phyloP scores from a whole-genome alignment of 2,797 vertebrate genomes.

The Anniella stebbinsi region DNA sequence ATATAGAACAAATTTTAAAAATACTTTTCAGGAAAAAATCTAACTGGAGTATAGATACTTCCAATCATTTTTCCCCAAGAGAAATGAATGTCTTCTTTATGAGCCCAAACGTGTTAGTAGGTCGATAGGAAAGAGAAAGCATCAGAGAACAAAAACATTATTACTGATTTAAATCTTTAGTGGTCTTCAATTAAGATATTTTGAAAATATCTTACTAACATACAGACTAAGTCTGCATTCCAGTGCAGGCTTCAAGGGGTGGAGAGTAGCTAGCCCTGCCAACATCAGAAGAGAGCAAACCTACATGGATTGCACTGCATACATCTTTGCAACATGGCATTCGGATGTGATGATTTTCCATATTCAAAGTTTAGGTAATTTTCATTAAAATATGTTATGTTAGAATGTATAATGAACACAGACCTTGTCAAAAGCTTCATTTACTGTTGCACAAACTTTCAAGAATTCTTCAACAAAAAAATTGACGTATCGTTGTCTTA shows the following conservation, averaged over 20 bases:
- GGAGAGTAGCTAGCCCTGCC: background rate
- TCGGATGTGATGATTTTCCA: background rate
- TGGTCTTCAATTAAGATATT: background rate
- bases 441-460: constrained; percentile 78
- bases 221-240: background rate
- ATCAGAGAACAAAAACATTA: background rate
- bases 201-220: background rate
- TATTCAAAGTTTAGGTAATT: background rate
- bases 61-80: background rate
- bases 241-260: too few species aligned
- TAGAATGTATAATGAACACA: constrained; percentile 17
- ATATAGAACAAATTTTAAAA: background rate
- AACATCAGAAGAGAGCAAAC: too few species aligned
- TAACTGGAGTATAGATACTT: background rate
- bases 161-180: background rate
- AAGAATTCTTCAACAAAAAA: constrained; percentile 85
- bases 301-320: background rate
- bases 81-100: background rate
- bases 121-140: background rate
- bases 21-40: background rate
- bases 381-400: background rate
- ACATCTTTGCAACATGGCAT: background rate
- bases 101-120: background rate
- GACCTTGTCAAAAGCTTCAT: constrained; percentile 88
- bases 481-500: constrained; percentile 83